Base-by-base conservation (phyloP, 2,113 vertebrate genomes). In the Chaetodon auriga region DNA sequence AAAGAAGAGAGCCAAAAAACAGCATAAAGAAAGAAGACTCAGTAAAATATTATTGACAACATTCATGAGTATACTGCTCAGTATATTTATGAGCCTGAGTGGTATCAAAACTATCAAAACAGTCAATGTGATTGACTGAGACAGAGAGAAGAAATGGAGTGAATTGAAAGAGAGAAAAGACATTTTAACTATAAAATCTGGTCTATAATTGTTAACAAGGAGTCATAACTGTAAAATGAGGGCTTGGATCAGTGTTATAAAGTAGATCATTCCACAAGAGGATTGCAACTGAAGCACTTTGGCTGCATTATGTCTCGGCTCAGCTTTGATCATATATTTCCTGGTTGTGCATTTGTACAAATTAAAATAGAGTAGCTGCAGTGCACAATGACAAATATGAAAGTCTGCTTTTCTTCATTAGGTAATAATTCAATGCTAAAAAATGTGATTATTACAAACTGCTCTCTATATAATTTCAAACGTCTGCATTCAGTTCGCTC, bases 401-500 rank as follows among this genome's bases (percentile, higher is more conserved):
- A n/a, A 10, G 19, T 21, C 19, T 45, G 38, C 21, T 63, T 64
- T 53, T 38, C 19, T 58, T 57, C 13, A 74, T 61, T 7, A n/a
- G 35, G 5, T 18, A 19, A 43, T 30, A 9, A 60, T 61, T 38
- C 10, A 75, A 13, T 13, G 48, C 48, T 63, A 8, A 64, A n/a
- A 15, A 7, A 4, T 6, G 41, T 21, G 45, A 36, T 51, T 51
- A 60, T 45, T 45, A 19, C 13, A 62, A 61, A 75, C 11, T 23
- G 7, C 53, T 55, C n/a, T 80, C 30, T 75, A 30, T 68, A 65
- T 76, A 15, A 41, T 80, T 87, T 87, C 41, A 62, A 87, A 81
- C 60, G 86, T 84, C 85, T 90, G 75, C 78, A 85, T 90, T 91
- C 63, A 90, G 19, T 64, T 55, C 76, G 23, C 36, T 88, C 23